Evolutionary conservation across 2,113 vertebrate species (phyloP), one percentile per base, ranked within the genome.

Genomic region (Antennarius striatus): DNA sequence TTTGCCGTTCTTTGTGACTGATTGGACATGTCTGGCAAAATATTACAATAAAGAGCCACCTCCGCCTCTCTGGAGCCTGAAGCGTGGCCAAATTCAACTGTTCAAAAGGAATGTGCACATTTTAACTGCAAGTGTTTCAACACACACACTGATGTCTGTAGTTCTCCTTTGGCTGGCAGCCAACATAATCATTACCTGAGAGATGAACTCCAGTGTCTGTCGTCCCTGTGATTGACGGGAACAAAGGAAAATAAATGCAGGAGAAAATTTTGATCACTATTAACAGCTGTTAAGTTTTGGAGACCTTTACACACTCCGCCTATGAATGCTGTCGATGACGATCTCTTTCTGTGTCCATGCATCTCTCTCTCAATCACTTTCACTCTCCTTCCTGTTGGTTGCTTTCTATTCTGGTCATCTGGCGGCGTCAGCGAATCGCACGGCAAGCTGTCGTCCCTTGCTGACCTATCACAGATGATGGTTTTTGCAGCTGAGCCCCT

Each of bases 401-500:
- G 69, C 67, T 79, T 83, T 90, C 91, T 93, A 90, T 93, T 94
- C 89, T 93, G 92, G 92, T 88, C 79, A 83, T 66, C 87, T 93
- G 88, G 89, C 82, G 22, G 52, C 40, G 79, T 80, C 72, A 89
- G 86, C 85, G 78, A 89, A 91, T 89, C 67, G 85, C 56, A 65
- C 56, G 13, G 56, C 51, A 48, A 68, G 85, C 80, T 83, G 91
- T 82, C 90, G 85, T 90, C 89, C 85, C 82, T 77, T 69, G 80
- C 64, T 86, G 88, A 92, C 89, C 89, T 89, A 82, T 89, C 84
- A 75, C 85, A 82, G 73, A 79, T 92, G 91, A 94, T 93, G 88
- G 84, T 88, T 92, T 95, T 91, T 94, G 90, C 93, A 94, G 93
- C 92, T 93, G 93, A 93, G 85, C 79, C 79, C 22, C 56, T 66